A percentile compares a stretch with the other conserved stretches of the same genome.
Evolutionary conservation across 2,113 vertebrate genomes (phyloP).

Genomic region (Rhea americana): DNA sequence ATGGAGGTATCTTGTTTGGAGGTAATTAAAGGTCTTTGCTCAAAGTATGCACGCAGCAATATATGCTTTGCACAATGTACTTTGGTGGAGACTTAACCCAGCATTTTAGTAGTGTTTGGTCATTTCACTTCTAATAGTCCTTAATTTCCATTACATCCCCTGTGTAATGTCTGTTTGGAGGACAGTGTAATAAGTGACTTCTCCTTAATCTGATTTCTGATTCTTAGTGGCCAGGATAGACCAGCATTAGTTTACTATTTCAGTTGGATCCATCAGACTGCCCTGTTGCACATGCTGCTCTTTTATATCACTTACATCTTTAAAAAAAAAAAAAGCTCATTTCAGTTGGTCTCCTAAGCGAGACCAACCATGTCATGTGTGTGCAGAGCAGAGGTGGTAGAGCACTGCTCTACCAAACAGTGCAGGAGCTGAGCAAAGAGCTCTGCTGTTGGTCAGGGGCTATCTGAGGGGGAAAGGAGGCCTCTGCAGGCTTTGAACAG

Average conservation of each 20-base stretch:
- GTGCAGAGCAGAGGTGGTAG: not conserved
- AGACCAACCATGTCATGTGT: not conserved
- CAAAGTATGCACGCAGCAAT: not conserved
- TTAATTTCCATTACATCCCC: not conserved
- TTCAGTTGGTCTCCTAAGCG: not conserved
- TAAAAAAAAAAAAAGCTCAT: not conserved
- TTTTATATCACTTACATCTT: conserved; percentile 3
- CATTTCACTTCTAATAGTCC: not conserved
- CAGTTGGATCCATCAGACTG: conserved; percentile 55
- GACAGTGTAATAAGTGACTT: conserved; percentile 44
- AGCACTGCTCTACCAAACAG: not conserved
- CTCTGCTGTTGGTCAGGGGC: not conserved
- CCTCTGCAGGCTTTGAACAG: not conserved
- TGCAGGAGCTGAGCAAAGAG: not conserved
- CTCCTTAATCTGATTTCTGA: conserved; percentile 61
- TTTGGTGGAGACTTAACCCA: not conserved
- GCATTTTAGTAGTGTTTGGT: not conserved
- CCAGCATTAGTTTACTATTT: conserved; percentile 71
- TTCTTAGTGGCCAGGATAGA: conserved; percentile 50
- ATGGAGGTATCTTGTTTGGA: not conserved
- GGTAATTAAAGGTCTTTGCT: not conserved
- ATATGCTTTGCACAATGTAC: not conserved
- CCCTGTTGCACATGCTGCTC: not conserved
- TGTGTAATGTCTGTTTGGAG: conserved; percentile 17
- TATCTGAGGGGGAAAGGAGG: not conserved